phyloP scores from a whole-genome alignment of 2,113 vertebrate species.

The Pedetes capensis region DNA sequence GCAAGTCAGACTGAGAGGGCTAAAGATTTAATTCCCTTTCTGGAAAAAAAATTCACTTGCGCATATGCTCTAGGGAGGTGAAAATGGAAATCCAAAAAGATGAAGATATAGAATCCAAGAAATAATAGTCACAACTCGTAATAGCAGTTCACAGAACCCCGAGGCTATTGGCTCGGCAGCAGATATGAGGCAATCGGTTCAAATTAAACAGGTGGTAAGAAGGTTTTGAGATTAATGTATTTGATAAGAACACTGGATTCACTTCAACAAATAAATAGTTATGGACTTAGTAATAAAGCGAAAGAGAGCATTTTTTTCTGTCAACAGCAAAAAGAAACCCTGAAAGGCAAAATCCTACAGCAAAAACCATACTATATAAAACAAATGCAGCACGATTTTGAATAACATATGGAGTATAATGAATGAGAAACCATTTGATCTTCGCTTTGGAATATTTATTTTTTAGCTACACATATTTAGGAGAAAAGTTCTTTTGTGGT shows the following conservation, averaged over 20 bases:
- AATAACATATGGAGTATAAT: not conserved
- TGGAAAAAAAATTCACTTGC: not conserved
- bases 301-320: conserved; percentile 6
- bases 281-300: not conserved
- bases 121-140: conserved; percentile 23
- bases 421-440: not conserved
- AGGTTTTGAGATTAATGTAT: not conserved
- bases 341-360: not conserved
- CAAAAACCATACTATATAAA: not conserved
- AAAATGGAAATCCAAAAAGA: not conserved
- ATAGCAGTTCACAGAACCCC: not conserved
- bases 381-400: not conserved
- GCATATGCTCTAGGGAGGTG: conserved; percentile 1
- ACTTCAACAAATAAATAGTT: not conserved
- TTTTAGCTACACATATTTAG: not conserved
- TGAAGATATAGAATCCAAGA: conserved; percentile 13
- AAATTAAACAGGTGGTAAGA: not conserved
- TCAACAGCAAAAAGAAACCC: not conserved
- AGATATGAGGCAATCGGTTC: not conserved
- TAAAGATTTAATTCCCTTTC: conserved; percentile 26
- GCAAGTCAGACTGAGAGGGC: not conserved
- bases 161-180: not conserved
- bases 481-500: not conserved
- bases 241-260: conserved; percentile 11
- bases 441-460: conserved; percentile 1